phyloP scores from a whole-genome alignment of 2,797 vertebrate genomes.

The Myotis findleyi region DNA sequence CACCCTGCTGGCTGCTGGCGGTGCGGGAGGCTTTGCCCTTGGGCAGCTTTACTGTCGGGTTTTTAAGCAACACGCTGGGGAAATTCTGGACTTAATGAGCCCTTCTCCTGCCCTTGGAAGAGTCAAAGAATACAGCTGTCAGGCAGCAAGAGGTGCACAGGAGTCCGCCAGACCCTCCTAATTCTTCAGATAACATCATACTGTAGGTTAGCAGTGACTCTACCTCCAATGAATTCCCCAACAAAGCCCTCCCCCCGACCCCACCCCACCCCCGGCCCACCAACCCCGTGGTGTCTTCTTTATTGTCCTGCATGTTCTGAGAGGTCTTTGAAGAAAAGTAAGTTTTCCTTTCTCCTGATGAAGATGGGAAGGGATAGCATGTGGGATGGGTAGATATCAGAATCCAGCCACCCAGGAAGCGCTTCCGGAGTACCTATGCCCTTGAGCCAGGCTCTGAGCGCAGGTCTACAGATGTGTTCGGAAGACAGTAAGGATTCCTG shows the following conservation, averaged over 20 bases:
- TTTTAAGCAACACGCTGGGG: conserved; percentile 70
- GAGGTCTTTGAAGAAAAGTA: conserved; percentile 13
- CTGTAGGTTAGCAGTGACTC: background rate
- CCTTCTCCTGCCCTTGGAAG: conserved; percentile 64
- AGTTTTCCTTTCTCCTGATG: background rate
- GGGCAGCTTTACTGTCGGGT: conserved; percentile 45
- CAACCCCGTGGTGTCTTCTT: background rate
- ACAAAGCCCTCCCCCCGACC: background rate
- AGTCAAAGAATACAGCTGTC: conserved; percentile 68
- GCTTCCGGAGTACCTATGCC: background rate
- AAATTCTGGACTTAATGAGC: conserved; percentile 72
- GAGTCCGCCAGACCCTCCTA: conserved; percentile 51
- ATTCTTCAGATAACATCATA: background rate
- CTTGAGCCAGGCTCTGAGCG: background rate
- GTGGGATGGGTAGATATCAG: background rate
- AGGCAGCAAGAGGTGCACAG: conserved; percentile 30
- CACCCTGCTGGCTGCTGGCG: background rate
- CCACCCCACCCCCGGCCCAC: too few species aligned
- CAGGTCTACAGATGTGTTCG: background rate
- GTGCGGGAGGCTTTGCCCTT: background rate
- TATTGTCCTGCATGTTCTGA: background rate
- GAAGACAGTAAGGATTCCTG: background rate
- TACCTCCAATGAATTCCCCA: conserved; percentile 13
- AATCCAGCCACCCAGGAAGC: background rate
- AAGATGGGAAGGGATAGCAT: background rate